These are phyloP conservation scores for Pandemis cinnamomeana DNA, from an alignment of 2,888 invertebrate species.

Conservation along the genomic window DNA sequence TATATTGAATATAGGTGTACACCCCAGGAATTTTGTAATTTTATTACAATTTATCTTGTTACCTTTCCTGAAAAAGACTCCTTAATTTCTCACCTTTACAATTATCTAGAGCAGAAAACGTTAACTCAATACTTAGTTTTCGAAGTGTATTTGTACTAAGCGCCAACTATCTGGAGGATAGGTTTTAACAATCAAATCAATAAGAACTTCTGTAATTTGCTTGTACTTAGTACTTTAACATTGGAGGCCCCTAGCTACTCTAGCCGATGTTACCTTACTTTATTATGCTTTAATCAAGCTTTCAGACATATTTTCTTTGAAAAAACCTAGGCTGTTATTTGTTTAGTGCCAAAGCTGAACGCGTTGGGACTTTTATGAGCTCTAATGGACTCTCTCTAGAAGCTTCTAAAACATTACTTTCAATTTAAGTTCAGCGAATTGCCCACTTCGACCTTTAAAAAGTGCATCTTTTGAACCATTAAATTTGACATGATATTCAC, in stretches of 20 bases:
- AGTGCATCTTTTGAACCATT: neutral
- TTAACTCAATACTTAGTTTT: too few species aligned
- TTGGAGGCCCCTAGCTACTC: neutral
- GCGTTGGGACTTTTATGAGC: neutral
- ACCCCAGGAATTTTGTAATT: too few species aligned
- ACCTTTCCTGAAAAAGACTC: too few species aligned
- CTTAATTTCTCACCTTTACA: too few species aligned
- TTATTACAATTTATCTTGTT: too few species aligned
- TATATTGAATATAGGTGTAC: too few species aligned
- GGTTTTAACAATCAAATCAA: too few species aligned
- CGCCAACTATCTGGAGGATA: too few species aligned
- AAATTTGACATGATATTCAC: too few species aligned
- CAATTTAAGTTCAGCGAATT: neutral
- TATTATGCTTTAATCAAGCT: neutral
- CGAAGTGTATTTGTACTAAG: too few species aligned
- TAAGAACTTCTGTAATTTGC: neutral
- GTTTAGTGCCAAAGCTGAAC: neutral
- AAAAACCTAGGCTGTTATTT: conserved; percentile 1
- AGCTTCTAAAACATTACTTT: neutral
- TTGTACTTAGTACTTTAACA: neutral
- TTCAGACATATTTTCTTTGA: conserved; percentile 4
- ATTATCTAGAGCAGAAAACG: too few species aligned
- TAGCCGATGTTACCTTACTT: neutral
- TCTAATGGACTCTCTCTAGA: neutral
- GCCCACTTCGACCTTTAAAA: neutral